A percentile compares a stretch with the other conserved stretches of the same genome.
phyloP scores from a whole-genome alignment of 2,888 invertebrate genomes.

The Xylota segnis region DNA sequence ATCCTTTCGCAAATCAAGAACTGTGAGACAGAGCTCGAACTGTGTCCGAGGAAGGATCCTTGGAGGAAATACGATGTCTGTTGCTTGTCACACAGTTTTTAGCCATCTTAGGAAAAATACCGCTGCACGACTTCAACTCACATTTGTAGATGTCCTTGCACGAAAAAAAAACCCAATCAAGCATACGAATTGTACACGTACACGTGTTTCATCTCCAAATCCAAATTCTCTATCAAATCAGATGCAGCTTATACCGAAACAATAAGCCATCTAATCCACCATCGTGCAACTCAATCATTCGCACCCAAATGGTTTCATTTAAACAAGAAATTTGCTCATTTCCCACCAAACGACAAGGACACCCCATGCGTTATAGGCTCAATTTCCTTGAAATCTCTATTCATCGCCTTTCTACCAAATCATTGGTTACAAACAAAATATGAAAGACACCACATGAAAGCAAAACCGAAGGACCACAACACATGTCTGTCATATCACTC shows the following conservation, averaged over 20 bases:
- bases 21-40: no score
- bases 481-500: slow-evolving; percentile 25
- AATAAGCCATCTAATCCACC: slow-evolving; percentile 52
- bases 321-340: slow-evolving; percentile 36
- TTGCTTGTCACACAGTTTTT: no score
- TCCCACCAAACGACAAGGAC: slow-evolving; percentile 16
- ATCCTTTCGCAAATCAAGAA: no score
- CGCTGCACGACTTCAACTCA: no score
- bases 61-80: no score
- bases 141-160: no score
- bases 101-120: no score
- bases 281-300: slow-evolving; percentile 67
- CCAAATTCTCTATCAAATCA: slow-evolving; percentile 13
- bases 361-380: slow-evolving; percentile 46
- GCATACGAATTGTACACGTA: neutral
- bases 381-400: slow-evolving; percentile 51
- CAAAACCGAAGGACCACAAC: slow-evolving; percentile 17
- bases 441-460: slow-evolving; percentile 25
- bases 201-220: neutral
- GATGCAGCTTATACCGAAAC: slow-evolving; percentile 23
- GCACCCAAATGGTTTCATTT: slow-evolving; percentile 62
- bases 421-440: slow-evolving; percentile 31
- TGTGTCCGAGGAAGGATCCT: no score
- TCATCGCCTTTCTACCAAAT: slow-evolving; percentile 45
- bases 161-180: no score